Conservation (phyloP, 2,888 invertebrate genomes). For the Hypomecis atomaria region DNA sequence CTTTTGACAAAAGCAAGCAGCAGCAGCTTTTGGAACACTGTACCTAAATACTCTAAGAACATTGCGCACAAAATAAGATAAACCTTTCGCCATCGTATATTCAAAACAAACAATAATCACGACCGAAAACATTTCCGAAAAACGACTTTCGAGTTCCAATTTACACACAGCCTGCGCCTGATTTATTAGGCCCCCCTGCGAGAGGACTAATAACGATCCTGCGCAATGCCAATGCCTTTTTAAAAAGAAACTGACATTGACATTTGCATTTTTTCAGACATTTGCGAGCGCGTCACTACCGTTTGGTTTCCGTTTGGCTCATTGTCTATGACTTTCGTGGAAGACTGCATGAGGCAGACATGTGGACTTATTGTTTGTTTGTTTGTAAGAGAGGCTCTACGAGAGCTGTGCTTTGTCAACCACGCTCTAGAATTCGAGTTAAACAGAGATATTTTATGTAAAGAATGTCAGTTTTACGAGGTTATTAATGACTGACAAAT, state of each 20-base stretch:
- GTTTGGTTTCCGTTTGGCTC: slow-evolving; percentile 64
- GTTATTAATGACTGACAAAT: slow-evolving; percentile 7
- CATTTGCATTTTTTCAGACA: slow-evolving; percentile 43
- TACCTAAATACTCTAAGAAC: slow-evolving; percentile 17
- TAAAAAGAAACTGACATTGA: slow-evolving; percentile 39
- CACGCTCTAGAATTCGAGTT: slow-evolving; percentile 18
- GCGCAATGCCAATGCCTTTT: slow-evolving; percentile 48
- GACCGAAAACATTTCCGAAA: slow-evolving; percentile 48
- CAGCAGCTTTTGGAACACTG: neutral
- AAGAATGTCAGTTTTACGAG: slow-evolving; percentile 9
- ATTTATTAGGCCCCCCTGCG: slow-evolving; percentile 57
- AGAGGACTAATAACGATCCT: slow-evolving; percentile 47
- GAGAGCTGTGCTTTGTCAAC: slow-evolving; percentile 20
- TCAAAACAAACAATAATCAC: slow-evolving; percentile 47
- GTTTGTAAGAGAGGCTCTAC: slow-evolving; percentile 23
- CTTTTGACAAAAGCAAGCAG: too few relatives aligned
- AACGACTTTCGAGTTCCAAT: slow-evolving; percentile 46
- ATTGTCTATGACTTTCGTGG: slow-evolving; percentile 58
- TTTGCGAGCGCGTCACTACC: slow-evolving; percentile 52
- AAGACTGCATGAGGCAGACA: slow-evolving; percentile 51
- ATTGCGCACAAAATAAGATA: slow-evolving; percentile 28
- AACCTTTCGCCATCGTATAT: slow-evolving; percentile 44
- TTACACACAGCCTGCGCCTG: slow-evolving; percentile 45
- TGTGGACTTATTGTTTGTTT: slow-evolving; percentile 41
- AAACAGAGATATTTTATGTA: slow-evolving; percentile 8